Evolutionary conservation across 2,888 invertebrate species (phyloP), one percentile per base, ranked within the genome.

Genomic region (Pollenia labialis): DNA sequence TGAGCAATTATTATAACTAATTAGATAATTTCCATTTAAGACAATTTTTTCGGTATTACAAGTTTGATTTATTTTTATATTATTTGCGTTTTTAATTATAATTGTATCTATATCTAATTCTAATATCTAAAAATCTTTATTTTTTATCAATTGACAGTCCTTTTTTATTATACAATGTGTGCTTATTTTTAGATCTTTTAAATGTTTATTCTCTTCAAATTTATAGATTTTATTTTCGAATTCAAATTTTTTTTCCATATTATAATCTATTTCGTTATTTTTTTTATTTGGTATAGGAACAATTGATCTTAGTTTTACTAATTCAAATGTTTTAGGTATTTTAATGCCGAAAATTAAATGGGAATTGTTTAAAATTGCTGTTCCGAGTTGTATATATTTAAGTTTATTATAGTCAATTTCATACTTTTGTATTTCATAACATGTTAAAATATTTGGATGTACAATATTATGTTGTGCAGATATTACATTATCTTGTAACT

Each of bases 391-490:
- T 7, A 85, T 54, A 23, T 23, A 23, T 23, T 23, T 23, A 23
- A 23, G 23, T 23, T 23, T 23, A 66, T 85, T 62, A 58, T 58
- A 74, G 54, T 80, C 75, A 3, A 85, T 85, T 42, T 69, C 48
- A 48, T 77, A 83, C 12, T 71, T 71, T 16, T 14, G 8, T 32
- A 81, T 81, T 81, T 75, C 48, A 11, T 75, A 10, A 68, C 10
- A 44, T 7, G 69, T 80, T 62, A 80, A 62, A 46, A 80, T 80
- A 48, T 23, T 85, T 46, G 80, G 85, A 48, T 85, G 69, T 48
- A 71, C 46, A 54, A 88, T 87, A 54, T 32, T 68, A 85, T 75
- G 77, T 80, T 85, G 68, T 52, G 83, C 32, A 11, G 76, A 60
- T 12, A 82, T 42, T 10, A 69, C 76, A 44, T 84, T 84, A 16